These are phyloP conservation scores for Periophthalmus magnuspinnatus DNA, from an alignment of 2,797 vertebrate genomes.

Conservation along the genomic window DNA sequence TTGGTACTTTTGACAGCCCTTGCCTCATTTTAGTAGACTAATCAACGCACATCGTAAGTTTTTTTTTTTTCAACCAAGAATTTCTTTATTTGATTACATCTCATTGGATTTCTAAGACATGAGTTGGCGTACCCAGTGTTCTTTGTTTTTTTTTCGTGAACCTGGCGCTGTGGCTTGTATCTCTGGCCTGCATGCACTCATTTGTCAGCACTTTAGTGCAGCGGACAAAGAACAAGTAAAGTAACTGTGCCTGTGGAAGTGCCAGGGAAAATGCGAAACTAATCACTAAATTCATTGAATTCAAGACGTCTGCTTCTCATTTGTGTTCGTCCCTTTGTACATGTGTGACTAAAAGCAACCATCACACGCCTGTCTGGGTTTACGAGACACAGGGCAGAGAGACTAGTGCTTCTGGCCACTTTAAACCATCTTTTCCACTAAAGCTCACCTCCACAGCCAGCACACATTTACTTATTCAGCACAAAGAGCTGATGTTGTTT, in stretches of 20 bases:
- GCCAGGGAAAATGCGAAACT: slow-evolving; percentile 51
- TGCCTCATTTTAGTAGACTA: too few species aligned
- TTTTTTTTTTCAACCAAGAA: too few species aligned
- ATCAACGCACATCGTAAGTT: too few species aligned
- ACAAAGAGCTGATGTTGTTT: not conserved
- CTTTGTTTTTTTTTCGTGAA: slow-evolving; percentile 30
- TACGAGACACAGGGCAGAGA: slow-evolving; percentile 30
- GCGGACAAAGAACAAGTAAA: slow-evolving; percentile 26
- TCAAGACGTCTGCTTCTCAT: slow-evolving; percentile 43
- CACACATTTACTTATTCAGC: not conserved
- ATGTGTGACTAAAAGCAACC: slow-evolving; percentile 48
- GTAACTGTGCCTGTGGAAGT: slow-evolving; percentile 25
- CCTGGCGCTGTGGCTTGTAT: slow-evolving; percentile 33
- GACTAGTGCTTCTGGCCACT: slow-evolving; percentile 13
- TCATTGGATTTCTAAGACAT: not conserved
- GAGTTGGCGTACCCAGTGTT: slow-evolving; percentile 23
- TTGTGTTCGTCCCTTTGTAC: slow-evolving; percentile 42
- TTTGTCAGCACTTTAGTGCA: slow-evolving; percentile 23
- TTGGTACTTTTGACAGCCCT: too few species aligned
- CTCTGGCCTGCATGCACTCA: slow-evolving; percentile 12
- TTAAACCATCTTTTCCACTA: slow-evolving; percentile 20
- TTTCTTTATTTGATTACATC: too few species aligned
- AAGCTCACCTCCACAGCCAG: not conserved
- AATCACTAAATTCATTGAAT: slow-evolving; percentile 41
- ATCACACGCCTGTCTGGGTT: slow-evolving; percentile 37